Evolutionary conservation across 2,888 invertebrate genomes (phyloP).

Genomic region (Therioaphis trifolii): DNA sequence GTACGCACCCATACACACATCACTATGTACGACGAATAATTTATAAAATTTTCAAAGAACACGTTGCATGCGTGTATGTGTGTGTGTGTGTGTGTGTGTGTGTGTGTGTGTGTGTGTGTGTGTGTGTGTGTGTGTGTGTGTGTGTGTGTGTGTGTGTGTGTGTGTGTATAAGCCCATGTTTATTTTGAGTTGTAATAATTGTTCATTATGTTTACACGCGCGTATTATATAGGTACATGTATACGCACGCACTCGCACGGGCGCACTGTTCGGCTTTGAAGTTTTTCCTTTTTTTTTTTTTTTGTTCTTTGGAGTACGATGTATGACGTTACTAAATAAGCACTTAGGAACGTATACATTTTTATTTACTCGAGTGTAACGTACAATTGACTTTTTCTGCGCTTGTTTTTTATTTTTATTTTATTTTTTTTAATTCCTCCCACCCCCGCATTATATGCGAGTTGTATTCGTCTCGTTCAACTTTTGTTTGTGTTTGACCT

Average conservation of each 20-base stretch:
- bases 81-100: background rate
- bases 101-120: background rate
- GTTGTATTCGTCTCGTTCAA: background rate
- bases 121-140: background rate
- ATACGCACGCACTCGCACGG: background rate
- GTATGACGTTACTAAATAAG: conserved; percentile 7
- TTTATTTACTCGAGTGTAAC: conserved; percentile 10
- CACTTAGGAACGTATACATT: background rate
- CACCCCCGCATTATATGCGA: background rate
- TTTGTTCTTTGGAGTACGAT: conserved; percentile 5
- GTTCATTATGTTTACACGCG: conserved; percentile 3
- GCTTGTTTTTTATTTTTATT: background rate
- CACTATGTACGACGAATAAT: background rate
- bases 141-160: background rate
- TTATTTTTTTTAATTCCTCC: background rate
- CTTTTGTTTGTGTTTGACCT: conserved; percentile 2
- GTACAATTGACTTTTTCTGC: conserved; percentile 21
- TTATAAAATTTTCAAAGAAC: background rate
- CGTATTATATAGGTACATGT: background rate
- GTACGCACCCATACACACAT: background rate
- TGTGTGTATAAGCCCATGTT: background rate
- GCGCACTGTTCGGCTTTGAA: background rate
- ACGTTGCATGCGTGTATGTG: no score
- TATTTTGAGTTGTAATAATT: conserved; percentile 1
- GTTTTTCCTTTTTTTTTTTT: background rate